Conservation (phyloP, 2,797 vertebrate species). For the Myripristis murdjan region DNA sequence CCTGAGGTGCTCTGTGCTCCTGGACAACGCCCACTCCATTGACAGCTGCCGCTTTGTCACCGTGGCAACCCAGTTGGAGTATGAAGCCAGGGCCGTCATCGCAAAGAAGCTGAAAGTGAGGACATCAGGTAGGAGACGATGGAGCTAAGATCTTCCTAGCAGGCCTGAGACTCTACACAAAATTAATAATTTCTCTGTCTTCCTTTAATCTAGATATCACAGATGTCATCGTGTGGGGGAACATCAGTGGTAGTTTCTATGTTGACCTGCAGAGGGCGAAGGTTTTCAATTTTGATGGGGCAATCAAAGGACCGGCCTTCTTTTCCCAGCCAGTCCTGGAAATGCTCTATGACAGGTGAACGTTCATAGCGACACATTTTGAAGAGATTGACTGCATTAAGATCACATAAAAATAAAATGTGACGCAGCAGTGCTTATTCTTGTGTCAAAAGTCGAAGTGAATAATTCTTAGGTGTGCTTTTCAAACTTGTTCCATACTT, state of each 20-base stretch:
- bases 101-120: constrained; percentile 86
- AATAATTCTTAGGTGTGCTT: too few relatives aligned
- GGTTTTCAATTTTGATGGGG: constrained; percentile 86
- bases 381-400: not conserved
- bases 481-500: not conserved
- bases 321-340: constrained; percentile 82
- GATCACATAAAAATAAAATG: too few relatives aligned
- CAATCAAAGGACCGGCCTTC: constrained; percentile 87
- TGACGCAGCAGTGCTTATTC: too few relatives aligned
- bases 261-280: constrained; percentile 91
- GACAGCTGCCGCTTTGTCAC: constrained; percentile 84
- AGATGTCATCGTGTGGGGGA: constrained; percentile 93
- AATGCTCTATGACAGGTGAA: constrained; percentile 90
- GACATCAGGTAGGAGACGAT: constrained; percentile 80
- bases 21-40: constrained; percentile 75
- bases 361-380: not conserved
- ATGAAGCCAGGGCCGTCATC: constrained; percentile 85
- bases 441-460: too few relatives aligned
- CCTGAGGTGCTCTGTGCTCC: constrained; percentile 87
- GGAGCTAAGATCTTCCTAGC: not conserved
- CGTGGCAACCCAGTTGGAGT: constrained; percentile 86
- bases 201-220: constrained; percentile 84
- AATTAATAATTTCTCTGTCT: fast-evolving
- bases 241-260: constrained; percentile 88
- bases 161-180: too few relatives aligned